Percentiles rank a stretch among this genome's conserved stretches.
phyloP scores from a whole-genome alignment of 2,113 vertebrate genomes.

The Xerus inauris region DNA sequence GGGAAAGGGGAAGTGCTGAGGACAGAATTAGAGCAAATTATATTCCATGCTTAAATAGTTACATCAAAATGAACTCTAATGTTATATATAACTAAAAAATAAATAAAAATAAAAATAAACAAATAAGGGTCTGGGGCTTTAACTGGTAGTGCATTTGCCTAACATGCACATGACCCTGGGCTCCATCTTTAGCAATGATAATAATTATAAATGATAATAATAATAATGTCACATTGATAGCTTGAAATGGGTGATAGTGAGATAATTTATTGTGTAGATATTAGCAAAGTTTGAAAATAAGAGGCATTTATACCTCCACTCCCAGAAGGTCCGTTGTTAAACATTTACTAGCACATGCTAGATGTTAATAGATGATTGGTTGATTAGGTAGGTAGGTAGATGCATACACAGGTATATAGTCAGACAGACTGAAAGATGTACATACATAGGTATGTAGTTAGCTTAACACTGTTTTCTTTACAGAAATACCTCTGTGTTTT shows the following conservation, averaged over 20 bases:
- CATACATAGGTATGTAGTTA: neutral
- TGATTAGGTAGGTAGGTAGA: neutral
- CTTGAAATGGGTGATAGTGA: neutral
- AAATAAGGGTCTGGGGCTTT: too few species aligned
- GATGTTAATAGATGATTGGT: neutral
- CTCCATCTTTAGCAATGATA: too few species aligned
- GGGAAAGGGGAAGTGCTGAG: too few species aligned
- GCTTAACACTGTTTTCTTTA: neutral
- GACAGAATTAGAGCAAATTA: too few species aligned
- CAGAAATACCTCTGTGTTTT: neutral
- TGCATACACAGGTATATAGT: neutral
- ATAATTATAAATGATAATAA: too few species aligned
- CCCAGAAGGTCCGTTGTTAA: neutral
- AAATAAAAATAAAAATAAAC: too few species aligned
- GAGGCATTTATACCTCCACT: fast-evolving
- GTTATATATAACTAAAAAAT: too few species aligned
- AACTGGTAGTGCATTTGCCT: too few species aligned
- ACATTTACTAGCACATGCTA: neutral
- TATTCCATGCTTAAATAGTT: too few species aligned
- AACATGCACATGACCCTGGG: too few species aligned
- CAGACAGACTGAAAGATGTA: neutral
- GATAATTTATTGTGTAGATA: neutral
- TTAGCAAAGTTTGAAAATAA: neutral
- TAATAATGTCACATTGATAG: neutral
- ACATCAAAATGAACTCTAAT: too few species aligned